These are phyloP conservation scores for Nannoperca australis DNA, from an alignment of 2,797 vertebrate species.

Conservation along the genomic window DNA sequence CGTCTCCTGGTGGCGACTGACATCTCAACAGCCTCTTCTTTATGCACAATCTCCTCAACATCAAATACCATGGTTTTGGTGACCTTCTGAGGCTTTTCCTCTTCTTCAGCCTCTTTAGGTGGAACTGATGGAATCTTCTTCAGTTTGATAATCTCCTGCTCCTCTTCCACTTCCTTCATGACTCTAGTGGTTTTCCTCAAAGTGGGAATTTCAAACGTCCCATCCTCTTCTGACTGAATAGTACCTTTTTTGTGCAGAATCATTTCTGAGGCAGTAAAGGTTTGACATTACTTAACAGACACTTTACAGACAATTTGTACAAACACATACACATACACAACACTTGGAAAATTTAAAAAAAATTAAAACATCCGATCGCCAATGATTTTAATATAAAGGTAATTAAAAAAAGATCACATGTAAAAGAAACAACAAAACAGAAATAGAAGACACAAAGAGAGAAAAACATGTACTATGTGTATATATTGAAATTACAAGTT, in stretches of 20 bases:
- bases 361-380: not conserved
- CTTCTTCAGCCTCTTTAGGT: constrained; percentile 70
- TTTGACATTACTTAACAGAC: constrained; percentile 81
- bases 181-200: constrained; percentile 83
- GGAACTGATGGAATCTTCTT: constrained; percentile 82
- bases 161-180: constrained; percentile 73
- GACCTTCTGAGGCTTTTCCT: constrained; percentile 64
- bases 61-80: constrained; percentile 60
- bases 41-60: constrained; percentile 68
- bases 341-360: not conserved
- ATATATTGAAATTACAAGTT: not conserved
- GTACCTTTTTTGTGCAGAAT: constrained; percentile 85
- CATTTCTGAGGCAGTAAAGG: constrained; percentile 85
- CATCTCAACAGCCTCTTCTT: constrained; percentile 74
- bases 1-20: constrained; percentile 64
- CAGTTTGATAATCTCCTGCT: constrained; percentile 79
- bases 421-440: not conserved
- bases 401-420: not conserved
- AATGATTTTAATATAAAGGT: not conserved
- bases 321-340: constrained; percentile 37
- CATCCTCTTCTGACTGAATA: constrained; percentile 82
- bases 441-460: constrained; percentile 14
- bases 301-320: constrained; percentile 10
- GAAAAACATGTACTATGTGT: not conserved
- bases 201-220: constrained; percentile 81